Base-by-base conservation (phyloP, 2,888 invertebrate genomes). In the Artemia sp. region DNA sequence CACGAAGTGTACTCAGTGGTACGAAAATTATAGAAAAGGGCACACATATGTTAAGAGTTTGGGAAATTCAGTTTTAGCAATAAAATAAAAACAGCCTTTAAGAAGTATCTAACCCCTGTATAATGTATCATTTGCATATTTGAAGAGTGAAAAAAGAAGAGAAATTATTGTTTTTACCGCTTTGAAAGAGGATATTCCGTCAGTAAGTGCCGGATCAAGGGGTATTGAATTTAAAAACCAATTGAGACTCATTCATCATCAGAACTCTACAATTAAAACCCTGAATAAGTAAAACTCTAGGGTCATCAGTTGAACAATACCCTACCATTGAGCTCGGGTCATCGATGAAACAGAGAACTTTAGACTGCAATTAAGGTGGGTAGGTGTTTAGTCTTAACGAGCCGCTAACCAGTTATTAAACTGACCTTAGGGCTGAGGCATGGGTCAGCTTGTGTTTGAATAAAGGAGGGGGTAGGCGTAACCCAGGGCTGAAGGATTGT, bases 291-390 rank as follows among this genome's bases (percentile, higher is more conserved):
- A 58, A 58, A 58, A 58, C 64, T n/a, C 9, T 58, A 58, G 64
- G 64, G 64, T 58, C 64, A 58, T 58, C 64, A 58, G 64, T 24
- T 58, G 64, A 58, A 58, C 64, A 58, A 58, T 58, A 58, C 64
- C 64, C 64, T 24, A 58, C 38, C 24, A 58, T 58, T 58, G 14
- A 58, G 64, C 64, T 19, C n/a, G 64, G 64, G 64, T 58, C 64
- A 58, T 58, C 64, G 64, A 24, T 58, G 64, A n/a, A 58, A 58
- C 24, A 38, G 14, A 58, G 64, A 58, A 19, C 64, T 19, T 24
- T 24, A 58, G 64, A n/a, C 64, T 58, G 24, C 64, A 58, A 58
- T 58, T 58, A 58, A 58, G 64, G 64, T 19, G 64, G 64, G 64
- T 58, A n/a, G 14, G 64, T 24, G 64, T 58, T 58, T 58, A 58